Evolutionary conservation across 2,888 invertebrate species (phyloP).

Genomic region (Aphodius sticticus): DNA sequence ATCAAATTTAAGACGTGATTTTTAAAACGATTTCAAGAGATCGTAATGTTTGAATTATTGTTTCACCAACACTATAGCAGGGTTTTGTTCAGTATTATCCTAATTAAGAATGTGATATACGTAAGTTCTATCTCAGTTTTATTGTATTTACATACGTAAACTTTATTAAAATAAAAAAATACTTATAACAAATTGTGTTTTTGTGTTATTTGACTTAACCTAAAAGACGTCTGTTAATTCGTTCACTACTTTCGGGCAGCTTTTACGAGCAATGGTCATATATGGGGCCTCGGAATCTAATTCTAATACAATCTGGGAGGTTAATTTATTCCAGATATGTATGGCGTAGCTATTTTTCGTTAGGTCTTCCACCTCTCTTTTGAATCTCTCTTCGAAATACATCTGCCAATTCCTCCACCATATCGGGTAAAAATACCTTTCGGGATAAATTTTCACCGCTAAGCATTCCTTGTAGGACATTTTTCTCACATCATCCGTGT

Average conservation of each 20-base stretch:
- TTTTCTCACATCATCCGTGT: background rate
- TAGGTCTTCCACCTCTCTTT: background rate
- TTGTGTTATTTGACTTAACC: background rate
- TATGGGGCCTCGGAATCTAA: background rate
- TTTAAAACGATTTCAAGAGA: no score
- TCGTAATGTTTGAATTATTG: background rate
- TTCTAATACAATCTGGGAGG: background rate
- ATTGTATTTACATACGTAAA: conserved; percentile 4
- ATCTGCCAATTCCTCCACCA: background rate
- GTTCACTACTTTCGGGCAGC: background rate
- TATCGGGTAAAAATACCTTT: background rate
- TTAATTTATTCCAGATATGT: background rate
- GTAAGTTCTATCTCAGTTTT: background rate
- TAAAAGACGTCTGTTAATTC: background rate
- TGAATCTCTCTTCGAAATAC: background rate
- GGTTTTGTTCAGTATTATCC: background rate
- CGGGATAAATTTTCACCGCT: background rate
- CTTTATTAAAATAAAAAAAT: background rate
- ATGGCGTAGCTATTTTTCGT: background rate
- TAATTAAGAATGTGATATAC: background rate
- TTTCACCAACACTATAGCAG: background rate
- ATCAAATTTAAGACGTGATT: background rate
- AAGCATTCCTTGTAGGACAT: background rate
- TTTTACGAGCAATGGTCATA: background rate
- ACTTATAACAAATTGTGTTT: background rate